Conservation (phyloP, 2,888 invertebrate species). For the Tortricodes alternella region DNA sequence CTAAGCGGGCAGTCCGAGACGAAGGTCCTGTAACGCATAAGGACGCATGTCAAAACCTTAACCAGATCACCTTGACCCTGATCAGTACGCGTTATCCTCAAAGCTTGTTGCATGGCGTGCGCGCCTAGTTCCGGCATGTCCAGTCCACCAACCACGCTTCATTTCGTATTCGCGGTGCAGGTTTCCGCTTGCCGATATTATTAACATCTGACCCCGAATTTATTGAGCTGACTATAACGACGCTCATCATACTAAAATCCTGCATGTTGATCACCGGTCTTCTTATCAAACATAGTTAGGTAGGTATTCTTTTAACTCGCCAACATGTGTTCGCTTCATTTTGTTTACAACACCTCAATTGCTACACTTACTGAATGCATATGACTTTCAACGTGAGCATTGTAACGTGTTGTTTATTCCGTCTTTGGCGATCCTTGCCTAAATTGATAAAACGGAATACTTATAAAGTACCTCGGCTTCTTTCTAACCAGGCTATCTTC, state of each 20-base stretch:
- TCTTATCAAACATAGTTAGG: neutral
- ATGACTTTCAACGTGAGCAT: conserved; percentile 22
- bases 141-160: conserved; percentile 51
- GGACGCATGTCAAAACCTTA: conserved; percentile 26
- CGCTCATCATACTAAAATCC: neutral
- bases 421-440: neutral
- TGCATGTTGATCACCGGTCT: neutral
- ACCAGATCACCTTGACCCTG: conserved; percentile 54
- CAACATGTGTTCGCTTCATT: neutral
- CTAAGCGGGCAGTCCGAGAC: conserved; percentile 2
- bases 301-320: neutral
- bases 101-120: conserved; percentile 50
- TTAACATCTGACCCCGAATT: conserved; percentile 76
- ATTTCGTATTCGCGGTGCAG: conserved; percentile 74
- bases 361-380: conserved; percentile 3
- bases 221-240: conserved; percentile 30
- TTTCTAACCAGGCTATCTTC: no score
- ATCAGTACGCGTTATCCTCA: conserved; percentile 58
- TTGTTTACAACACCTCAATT: neutral
- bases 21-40: conserved; percentile 22
- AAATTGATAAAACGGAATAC: neutral
- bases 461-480: no score
- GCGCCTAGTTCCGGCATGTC: conserved; percentile 50
- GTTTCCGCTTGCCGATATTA: conserved; percentile 78
- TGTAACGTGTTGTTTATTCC: neutral